phyloP scores from a whole-genome alignment of 2,888 invertebrate species.

The Stenolophus ochropezus region DNA sequence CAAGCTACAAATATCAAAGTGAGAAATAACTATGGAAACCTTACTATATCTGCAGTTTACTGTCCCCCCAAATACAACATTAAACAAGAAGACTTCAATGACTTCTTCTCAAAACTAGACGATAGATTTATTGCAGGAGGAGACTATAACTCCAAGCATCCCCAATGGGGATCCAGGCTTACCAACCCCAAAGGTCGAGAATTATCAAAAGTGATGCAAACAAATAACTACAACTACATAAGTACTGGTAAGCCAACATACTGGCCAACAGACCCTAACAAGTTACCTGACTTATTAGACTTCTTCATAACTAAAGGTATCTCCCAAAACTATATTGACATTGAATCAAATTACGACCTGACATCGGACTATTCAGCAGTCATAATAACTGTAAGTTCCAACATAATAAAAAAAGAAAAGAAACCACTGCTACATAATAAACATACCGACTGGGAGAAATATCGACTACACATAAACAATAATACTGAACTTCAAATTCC shows the following conservation, averaged over 20 bases:
- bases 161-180: constrained; percentile 62
- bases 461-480: constrained; percentile 46
- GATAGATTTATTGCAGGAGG: constrained; percentile 61
- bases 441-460: constrained; percentile 58
- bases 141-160: constrained; percentile 63
- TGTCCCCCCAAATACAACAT: constrained; percentile 63
- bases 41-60: not conserved
- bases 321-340: constrained; percentile 55
- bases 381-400: constrained; percentile 61
- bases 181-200: constrained; percentile 60
- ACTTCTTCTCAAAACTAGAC: constrained; percentile 61
- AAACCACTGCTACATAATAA: constrained; percentile 57
- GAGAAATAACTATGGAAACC: constrained; percentile 7
- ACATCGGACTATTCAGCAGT: constrained; percentile 64
- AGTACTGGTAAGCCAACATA: constrained; percentile 65
- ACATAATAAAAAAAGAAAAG: constrained; percentile 58
- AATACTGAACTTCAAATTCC: constrained; percentile 54
- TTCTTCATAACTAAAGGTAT: constrained; percentile 64
- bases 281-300: constrained; percentile 64
- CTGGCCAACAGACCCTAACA: no score
- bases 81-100: constrained; percentile 60
- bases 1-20: constrained; percentile 42
- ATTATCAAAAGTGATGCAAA: constrained; percentile 47
- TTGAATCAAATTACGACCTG: constrained; percentile 62
- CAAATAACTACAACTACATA: constrained; percentile 31